Conservation (phyloP, 2,888 invertebrate species). For the Plemyria rubiginata region DNA sequence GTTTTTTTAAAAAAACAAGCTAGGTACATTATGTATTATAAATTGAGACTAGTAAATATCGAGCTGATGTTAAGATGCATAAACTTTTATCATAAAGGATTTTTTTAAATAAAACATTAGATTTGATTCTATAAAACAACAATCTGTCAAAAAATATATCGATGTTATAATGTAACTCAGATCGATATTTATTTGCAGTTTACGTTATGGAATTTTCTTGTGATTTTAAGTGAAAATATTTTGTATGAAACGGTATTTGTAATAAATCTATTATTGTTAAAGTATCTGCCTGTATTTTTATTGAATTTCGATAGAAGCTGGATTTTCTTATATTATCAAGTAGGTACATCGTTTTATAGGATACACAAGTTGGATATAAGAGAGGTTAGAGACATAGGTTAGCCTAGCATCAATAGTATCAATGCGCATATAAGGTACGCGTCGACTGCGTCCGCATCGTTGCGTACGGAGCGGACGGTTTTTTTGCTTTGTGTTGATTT, state of each 20-base stretch:
- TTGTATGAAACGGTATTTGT: slow-evolving; percentile 63
- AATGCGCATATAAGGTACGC: too few species aligned
- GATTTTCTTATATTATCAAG: too few species aligned
- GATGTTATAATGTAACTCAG: slow-evolving; percentile 16
- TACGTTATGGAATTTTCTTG: slow-evolving; percentile 55
- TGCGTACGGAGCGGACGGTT: too few species aligned
- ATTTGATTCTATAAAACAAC: slow-evolving; percentile 1
- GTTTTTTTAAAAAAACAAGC: too few species aligned
- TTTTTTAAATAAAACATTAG: slow-evolving; percentile 14
- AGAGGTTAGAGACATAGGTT: too few species aligned
- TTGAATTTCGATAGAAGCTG: neutral
- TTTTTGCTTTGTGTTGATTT: too few species aligned
- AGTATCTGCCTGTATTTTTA: slow-evolving; percentile 1
- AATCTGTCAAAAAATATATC: slow-evolving; percentile 12
- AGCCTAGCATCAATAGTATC: too few species aligned
- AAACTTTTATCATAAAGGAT: neutral
- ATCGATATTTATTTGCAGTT: slow-evolving; percentile 49
- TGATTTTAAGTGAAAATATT: slow-evolving; percentile 66
- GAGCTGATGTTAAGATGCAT: slow-evolving; percentile 25
- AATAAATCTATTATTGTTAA: slow-evolving; percentile 70
- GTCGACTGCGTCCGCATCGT: too few species aligned
- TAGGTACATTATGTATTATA: slow-evolving; percentile 12
- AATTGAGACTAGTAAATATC: slow-evolving; percentile 33
- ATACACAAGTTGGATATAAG: too few species aligned
- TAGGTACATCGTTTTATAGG: too few species aligned